Evolutionary conservation across 2,888 invertebrate species (phyloP).

Genomic region (Keiferia lycopersicella): DNA sequence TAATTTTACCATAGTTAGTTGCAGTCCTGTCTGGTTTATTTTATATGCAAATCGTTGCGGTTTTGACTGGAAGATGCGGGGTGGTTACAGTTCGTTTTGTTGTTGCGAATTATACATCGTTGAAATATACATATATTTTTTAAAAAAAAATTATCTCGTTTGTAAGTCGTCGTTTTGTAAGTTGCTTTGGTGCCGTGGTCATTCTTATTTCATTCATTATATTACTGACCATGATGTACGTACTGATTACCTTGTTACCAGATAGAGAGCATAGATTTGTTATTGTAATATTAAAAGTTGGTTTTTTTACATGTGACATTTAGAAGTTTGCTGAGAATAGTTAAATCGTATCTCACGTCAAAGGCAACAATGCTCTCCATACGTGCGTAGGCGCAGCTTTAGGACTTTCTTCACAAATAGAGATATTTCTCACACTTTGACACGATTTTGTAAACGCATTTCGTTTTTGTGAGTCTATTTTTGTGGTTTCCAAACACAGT

Average conservation of each 20-base stretch:
- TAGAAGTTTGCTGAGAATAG: constrained; percentile 20
- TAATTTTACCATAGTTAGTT: constrained; percentile 36
- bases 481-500: constrained; percentile 35
- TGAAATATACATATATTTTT: background rate
- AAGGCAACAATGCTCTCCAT: constrained; percentile 18
- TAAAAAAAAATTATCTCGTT: too few relatives aligned
- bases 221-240: background rate
- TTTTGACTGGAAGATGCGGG: constrained; percentile 26
- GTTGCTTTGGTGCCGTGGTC: too few relatives aligned
- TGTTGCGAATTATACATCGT: background rate
- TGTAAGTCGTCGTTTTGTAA: too few relatives aligned
- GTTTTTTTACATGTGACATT: constrained; percentile 7
- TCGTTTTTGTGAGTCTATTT: constrained; percentile 51
- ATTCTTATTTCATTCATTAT: too few relatives aligned
- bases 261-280: background rate
- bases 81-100: background rate
- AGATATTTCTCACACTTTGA: constrained; percentile 64
- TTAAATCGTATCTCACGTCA: constrained; percentile 21
- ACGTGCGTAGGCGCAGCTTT: constrained; percentile 55
- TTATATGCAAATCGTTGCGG: constrained; percentile 16
- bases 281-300: too few relatives aligned
- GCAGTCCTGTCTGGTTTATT: constrained; percentile 21
- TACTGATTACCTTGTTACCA: background rate
- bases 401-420: constrained; percentile 60
- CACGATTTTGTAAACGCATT: constrained; percentile 55